Percentiles rank a stretch among this genome's conserved stretches.
phyloP scores from a whole-genome alignment of 2,113 vertebrate species.

The Pachyramphus minor region DNA sequence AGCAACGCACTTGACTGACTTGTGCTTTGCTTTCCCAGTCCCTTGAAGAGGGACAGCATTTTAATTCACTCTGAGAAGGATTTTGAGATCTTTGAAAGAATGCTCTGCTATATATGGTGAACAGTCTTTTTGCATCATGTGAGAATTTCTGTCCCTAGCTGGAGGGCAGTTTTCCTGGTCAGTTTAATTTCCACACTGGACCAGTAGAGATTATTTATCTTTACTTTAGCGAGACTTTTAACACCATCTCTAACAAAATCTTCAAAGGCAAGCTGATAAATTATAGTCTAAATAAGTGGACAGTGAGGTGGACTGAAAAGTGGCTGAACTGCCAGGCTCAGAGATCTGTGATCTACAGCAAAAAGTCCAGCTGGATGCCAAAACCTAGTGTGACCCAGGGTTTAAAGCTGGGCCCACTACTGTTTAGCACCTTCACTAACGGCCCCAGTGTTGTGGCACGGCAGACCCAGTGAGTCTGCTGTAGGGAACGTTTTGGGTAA shows the following conservation, averaged over 20 bases:
- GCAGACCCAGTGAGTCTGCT: background rate
- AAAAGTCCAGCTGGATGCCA: background rate
- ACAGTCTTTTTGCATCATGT: background rate
- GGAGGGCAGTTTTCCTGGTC: background rate
- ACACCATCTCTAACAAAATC: background rate
- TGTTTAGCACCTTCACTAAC: background rate
- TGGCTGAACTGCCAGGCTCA: background rate
- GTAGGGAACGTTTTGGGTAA: too few relatives aligned
- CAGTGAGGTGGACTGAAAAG: background rate
- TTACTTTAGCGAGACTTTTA: background rate
- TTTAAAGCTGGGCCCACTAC: background rate
- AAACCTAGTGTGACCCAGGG: background rate
- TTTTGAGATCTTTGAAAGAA: background rate
- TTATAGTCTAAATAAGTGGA: background rate
- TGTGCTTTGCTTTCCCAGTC: background rate
- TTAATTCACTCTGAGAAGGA: background rate
- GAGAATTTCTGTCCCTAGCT: background rate
- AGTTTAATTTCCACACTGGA: background rate
- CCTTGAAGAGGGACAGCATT: background rate
- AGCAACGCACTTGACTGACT: background rate
- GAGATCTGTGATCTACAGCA: background rate
- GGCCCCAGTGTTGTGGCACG: background rate
- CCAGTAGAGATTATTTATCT: background rate
- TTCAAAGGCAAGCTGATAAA: background rate
- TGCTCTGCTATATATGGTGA: background rate